Base-by-base conservation (phyloP, 2,113 vertebrate genomes). In the Paratilapia polleni region DNA sequence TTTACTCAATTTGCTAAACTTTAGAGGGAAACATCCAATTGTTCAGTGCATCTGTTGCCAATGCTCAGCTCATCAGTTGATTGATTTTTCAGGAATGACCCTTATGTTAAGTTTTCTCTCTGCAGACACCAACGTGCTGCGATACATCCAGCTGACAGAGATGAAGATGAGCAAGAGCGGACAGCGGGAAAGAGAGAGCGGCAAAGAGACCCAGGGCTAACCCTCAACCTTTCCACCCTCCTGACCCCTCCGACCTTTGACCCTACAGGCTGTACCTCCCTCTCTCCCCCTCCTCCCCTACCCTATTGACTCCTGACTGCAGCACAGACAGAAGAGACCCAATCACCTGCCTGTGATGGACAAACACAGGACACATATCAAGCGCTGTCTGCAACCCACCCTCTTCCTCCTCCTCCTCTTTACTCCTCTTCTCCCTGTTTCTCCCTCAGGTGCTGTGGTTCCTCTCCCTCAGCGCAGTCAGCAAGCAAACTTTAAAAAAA, bases 141-240 rank as follows among this genome's bases (percentile, higher is more conserved):
- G 97, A 58, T 98, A 98, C 95, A 98, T 98, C 93, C 97, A 98
- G 95, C 96, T 98, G 94, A 98, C 97, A 4, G 97, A 98, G 94
- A 97, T 98, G 94, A 98, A 97, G 95, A 97, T 98, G 95, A 97
- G 92, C 87, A 97, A 97, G 74, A 95, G 94, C 38, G 89, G 93
- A 85, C 96, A 96, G 90, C 94, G 97, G 84, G 96, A 97, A 80
- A 90, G 95, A 88, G 96, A 97, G 87, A 94, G 91, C 49, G 85
- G 92, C 81, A 97, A 97, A 95, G 95, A 97, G 87, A 95, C 94
- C 80, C 78, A 95, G 63, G 95, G 95, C 80, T 95, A 96, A 95
- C 68, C 80, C 36, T 57, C n/a, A 5, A 88, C 77, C 59, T 66
- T 83, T 60, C 31, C 66, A 52, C 41, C 83, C 84, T 58, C 60